Conservation (phyloP, 2,797 vertebrate species). For the Etheostoma perlongum region DNA sequence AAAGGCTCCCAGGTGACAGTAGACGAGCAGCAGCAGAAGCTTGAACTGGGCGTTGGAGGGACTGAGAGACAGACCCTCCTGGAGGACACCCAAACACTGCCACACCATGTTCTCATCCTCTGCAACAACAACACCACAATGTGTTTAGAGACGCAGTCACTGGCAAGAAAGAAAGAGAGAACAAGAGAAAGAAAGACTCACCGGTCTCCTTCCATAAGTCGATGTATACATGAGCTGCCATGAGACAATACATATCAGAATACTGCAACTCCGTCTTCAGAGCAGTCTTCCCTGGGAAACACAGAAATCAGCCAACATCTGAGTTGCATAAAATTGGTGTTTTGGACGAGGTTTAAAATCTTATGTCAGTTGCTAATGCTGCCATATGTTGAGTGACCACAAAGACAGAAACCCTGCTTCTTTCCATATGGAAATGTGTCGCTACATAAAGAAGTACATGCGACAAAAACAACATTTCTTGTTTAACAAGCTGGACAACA, state of each 20-base stretch:
- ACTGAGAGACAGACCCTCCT: conserved; percentile 92
- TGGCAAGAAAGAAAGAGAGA: rapidly evolving
- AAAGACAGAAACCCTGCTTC: background rate
- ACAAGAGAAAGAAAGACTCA: conserved; percentile 60
- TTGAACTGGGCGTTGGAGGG: conserved; percentile 98
- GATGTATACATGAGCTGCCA: conserved; percentile 94
- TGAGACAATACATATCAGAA: conserved; percentile 97
- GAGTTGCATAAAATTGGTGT: background rate
- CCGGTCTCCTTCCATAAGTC: conserved; percentile 94
- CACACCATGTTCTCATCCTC: conserved; percentile 91
- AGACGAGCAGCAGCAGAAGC: conserved; percentile 95
- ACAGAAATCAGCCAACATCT: background rate
- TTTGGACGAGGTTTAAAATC: background rate
- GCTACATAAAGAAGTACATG: background rate
- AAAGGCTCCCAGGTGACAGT: conserved; percentile 94
- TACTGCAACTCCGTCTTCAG: conserved; percentile 98
- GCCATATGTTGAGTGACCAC: background rate
- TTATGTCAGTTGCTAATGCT: background rate
- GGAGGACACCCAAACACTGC: conserved; percentile 90
- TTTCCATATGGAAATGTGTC: background rate
- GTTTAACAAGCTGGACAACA: no score
- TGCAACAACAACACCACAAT: conserved; percentile 63
- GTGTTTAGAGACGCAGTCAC: background rate
- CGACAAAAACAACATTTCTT: no score
- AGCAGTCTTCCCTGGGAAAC: conserved; percentile 86